A percentile compares a stretch with the other conserved stretches of the same genome.
These are phyloP conservation scores for Promerops cafer DNA, from an alignment of 2,113 vertebrate genomes.

Conservation along the genomic window DNA sequence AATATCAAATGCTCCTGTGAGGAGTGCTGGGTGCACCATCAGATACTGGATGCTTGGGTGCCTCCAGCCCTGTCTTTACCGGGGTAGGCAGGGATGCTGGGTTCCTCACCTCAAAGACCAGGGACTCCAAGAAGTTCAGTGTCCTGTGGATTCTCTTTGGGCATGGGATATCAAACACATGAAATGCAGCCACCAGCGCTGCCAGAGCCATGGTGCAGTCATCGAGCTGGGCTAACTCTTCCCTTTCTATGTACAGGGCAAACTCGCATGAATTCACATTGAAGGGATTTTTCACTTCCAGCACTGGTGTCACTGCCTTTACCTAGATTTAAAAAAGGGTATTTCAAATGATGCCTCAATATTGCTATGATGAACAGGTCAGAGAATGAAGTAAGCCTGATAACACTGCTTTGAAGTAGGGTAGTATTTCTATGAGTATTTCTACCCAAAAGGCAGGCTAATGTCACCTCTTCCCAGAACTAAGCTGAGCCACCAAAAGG, in stretches of 20 bases:
- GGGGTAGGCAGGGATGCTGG: neutral
- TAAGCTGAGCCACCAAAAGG: neutral
- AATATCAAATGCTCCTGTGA: neutral
- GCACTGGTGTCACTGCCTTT: conserved; percentile 36
- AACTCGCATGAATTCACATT: conserved; percentile 1
- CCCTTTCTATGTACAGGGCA: conserved; percentile 56
- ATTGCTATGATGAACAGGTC: neutral
- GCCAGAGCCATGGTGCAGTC: conserved; percentile 63
- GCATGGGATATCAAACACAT: conserved; percentile 32
- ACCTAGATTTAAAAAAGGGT: conserved; percentile 10
- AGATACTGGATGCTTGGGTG: neutral
- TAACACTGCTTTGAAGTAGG: neutral
- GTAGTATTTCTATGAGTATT: neutral
- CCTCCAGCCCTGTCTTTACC: neutral
- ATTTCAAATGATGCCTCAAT: neutral
- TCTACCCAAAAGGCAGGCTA: neutral
- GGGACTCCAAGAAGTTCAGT: conserved; percentile 59
- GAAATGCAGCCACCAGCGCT: conserved; percentile 48
- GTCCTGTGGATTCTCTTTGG: conserved; percentile 58
- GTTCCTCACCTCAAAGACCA: conserved; percentile 54
- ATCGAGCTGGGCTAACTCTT: conserved; percentile 42
- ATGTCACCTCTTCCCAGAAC: neutral
- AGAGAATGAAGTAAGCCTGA: neutral
- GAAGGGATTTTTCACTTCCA: conserved; percentile 71
- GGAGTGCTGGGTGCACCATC: neutral